Base-by-base conservation (phyloP, 2,113 vertebrate species). In the Scopus umbretta region DNA sequence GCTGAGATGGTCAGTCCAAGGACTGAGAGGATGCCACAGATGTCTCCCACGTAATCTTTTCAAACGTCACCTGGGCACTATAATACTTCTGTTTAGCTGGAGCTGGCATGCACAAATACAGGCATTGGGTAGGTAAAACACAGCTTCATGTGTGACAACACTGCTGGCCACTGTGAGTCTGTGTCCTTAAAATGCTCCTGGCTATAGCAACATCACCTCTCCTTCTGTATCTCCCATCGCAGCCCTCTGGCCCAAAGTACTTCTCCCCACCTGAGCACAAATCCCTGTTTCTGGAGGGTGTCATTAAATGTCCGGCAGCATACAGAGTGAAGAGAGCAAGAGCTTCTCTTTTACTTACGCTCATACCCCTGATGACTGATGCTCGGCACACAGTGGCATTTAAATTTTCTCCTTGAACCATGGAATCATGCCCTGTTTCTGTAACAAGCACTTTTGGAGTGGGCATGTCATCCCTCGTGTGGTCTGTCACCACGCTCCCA, bases 51-150 rank as follows among this genome's bases (percentile, higher is more conserved):
- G 2, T 2, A 6, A n/a, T 43, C 38, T 29, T 47, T 47, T 52
- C 0, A 1, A 80, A 49, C 43, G 36, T 29, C 45, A 38, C 18
- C 14, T 13, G 40, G 26, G 40, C 36, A 47, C 34, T 32, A 0
- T 5, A 74, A 50, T 1, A 1, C 14, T 79, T 73, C 47, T 42
- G 22, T 70, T 27, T 29, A 27, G 71, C 53, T 56, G 72, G 25
- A 55, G 22, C 71, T 67, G 53, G 53, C 22, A n/a, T 5, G 4
- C 29, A 55, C 5, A 7, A 86, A 55, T 30, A 21, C 2, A 45
- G 59, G 43, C 42, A 53, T 4, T 36, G 63, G 9, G 23, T 27
- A 20, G 34, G 71, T 7, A 13, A 86, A 79, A 53, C 5, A 20
- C 3, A 16, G 13, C 40, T 86, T 91, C 9, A 2, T 3, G 9